Evolutionary conservation across 2,888 invertebrate species (phyloP), one percentile per base, ranked within the genome.

Genomic region (Hoplodrina blanda): DNA sequence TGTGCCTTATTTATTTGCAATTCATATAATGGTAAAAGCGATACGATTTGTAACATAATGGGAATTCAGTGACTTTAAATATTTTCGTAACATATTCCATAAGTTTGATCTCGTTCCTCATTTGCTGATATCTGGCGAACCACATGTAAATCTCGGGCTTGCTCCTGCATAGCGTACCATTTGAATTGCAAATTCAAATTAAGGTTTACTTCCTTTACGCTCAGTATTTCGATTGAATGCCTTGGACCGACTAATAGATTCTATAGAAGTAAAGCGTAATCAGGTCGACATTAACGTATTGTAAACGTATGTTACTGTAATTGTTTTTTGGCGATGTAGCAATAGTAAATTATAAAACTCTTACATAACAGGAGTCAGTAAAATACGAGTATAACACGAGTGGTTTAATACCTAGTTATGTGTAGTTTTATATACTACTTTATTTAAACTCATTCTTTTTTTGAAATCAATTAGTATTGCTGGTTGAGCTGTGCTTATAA

Each of bases 141-240:
- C 83, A 82, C 84, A 86, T 85, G 85, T 84, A 88, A 89, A 88
- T 90, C 82, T 76, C 69, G 70, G 81, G 84, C 83, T 87, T 85
- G 86, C 84, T 84, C 81, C 81, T 82, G 85, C 82, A 85, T 83
- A 86, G 86, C 84, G 80, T 85, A 79, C 75, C 75, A 88, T 91
- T 89, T 90, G 88, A 90, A 91, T 89, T 91, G 89, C 87, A 89
- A 91, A 92, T 90, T 84, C 73, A 90, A 89, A 90, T 90, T 84
- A 87, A 88, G 79, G 81, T 81, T 78, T 69, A 75, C 69, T 75
- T 76, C 69, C 76, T 76, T 80, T 60, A 61, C 65, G 61, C 60
- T 75, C 46, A 75, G 68, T 67, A 74, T 67, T 62, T 50, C 60
- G 55, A 78, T 77, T 78, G 68, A 77, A 67, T 78, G 76, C 77